These are phyloP conservation scores for Alligator sinensis DNA, from an alignment of 2,113 vertebrate genomes.

Conservation along the genomic window DNA sequence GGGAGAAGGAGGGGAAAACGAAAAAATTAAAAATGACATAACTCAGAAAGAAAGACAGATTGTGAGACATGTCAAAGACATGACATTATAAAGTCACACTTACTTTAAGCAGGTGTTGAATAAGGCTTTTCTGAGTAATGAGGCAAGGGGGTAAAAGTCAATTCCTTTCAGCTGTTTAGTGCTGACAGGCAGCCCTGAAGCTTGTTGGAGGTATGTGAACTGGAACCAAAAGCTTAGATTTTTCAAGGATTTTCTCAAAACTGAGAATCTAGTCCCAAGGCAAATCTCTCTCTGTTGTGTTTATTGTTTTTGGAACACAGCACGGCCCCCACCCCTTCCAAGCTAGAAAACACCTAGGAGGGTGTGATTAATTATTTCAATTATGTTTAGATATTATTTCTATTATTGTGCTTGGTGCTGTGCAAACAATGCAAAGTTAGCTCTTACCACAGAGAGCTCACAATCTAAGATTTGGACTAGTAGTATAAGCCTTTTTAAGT, in stretches of 20 bases:
- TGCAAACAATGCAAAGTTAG: background rate
- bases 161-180: background rate
- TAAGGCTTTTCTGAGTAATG: constrained; percentile 24
- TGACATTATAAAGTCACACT: constrained; percentile 25
- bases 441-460: background rate
- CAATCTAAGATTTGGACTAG: background rate
- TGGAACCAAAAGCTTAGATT: background rate
- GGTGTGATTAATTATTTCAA: background rate
- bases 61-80: background rate
- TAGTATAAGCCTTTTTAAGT: too few relatives aligned
- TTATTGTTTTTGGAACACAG: background rate
- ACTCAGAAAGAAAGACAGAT: background rate
- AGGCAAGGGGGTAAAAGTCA: constrained; percentile 13
- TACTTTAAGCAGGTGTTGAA: constrained; percentile 43
- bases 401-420: background rate
- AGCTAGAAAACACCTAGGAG: background rate
- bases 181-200: constrained; percentile 5
- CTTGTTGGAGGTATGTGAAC: background rate
- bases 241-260: constrained; percentile 22
- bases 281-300: background rate
- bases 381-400: background rate
- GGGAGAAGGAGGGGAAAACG: background rate
- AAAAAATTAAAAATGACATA: background rate
- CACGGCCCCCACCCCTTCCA: background rate
- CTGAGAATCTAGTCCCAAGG: background rate